Evolutionary conservation across 2,797 vertebrate species (phyloP).

Genomic region (Poecilia wingei): DNA sequence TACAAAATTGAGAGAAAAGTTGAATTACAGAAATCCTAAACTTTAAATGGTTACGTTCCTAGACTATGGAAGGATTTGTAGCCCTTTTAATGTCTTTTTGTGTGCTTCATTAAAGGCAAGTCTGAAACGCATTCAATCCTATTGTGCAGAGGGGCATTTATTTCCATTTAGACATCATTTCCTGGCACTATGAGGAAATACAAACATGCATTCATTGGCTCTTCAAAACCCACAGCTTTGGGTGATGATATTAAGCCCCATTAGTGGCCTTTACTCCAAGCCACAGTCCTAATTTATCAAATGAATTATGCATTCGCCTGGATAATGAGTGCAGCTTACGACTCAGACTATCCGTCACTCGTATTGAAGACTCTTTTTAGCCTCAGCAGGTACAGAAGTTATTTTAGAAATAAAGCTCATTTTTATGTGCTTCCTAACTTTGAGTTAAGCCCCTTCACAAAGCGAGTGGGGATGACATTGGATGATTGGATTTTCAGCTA

Average conservation of each 20-base stretch:
- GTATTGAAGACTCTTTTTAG: slow-evolving; percentile 67
- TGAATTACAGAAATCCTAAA: slow-evolving; percentile 3
- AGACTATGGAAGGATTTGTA: not conserved
- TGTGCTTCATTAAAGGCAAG: slow-evolving; percentile 6
- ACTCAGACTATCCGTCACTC: slow-evolving; percentile 73
- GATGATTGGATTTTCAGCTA: slow-evolving; percentile 4
- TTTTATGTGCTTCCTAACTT: not conserved
- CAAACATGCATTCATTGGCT: slow-evolving; percentile 40
- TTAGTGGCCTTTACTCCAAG: slow-evolving; percentile 78
- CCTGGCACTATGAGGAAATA: slow-evolving; percentile 10
- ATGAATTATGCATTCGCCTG: slow-evolving; percentile 83
- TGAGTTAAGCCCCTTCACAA: not conserved
- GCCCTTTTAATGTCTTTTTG: not conserved
- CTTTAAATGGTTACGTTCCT: slow-evolving; percentile 8
- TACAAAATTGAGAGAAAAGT: slow-evolving; percentile 9
- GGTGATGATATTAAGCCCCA: slow-evolving; percentile 68
- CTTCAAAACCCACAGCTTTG: slow-evolving; percentile 42
- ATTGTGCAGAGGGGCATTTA: slow-evolving; percentile 10
- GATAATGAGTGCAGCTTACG: slow-evolving; percentile 71
- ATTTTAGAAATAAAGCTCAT: slow-evolving; percentile 20
- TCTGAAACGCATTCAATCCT: slow-evolving; percentile 9
- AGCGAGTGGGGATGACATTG: not conserved
- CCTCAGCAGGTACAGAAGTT: slow-evolving; percentile 50
- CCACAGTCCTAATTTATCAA: slow-evolving; percentile 75
- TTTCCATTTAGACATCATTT: slow-evolving; percentile 40